Conservation (phyloP, 92 coral and sea anemone genomes). For the Parazoanthus atlanticus region DNA sequence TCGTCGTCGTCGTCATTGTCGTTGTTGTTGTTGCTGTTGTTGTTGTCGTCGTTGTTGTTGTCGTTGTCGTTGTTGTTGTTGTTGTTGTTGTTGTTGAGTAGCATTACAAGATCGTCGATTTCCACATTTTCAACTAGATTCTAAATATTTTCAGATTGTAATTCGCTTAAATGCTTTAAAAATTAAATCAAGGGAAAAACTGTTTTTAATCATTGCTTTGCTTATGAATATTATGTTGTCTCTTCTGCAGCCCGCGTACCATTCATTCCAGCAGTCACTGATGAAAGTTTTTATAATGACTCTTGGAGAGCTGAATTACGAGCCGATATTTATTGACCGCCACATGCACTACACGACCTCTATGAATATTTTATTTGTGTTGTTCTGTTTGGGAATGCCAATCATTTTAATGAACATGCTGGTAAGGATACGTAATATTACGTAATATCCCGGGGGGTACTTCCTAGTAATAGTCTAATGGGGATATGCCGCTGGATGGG, state of each 20-base stretch:
- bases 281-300: conserved; percentile 90
- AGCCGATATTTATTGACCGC: conserved; percentile 60
- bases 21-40: not conserved
- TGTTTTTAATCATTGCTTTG: not conserved
- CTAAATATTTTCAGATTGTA: too few species aligned
- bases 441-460: too few species aligned
- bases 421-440: conserved; percentile 66
- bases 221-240: not conserved
- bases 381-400: conserved; percentile 84
- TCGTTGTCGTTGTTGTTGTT: not conserved
- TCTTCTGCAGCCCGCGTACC: conserved; percentile 48
- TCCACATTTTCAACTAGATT: too few species aligned
- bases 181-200: not conserved
- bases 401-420: conserved; percentile 92
- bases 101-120: too few species aligned
- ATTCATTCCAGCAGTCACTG: conserved; percentile 51
- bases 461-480: too few species aligned
- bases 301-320: conserved; percentile 84
- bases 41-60: not conserved
- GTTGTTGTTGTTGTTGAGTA: not conserved
- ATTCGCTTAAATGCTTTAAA: too few species aligned
- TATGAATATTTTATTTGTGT: conserved; percentile 69
- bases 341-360: conserved; percentile 61
- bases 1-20: not conserved
- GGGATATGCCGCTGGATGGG: too few species aligned